Evolutionary conservation across 2,888 invertebrate genomes (phyloP).

Genomic region (Eretmocerus hayati): DNA sequence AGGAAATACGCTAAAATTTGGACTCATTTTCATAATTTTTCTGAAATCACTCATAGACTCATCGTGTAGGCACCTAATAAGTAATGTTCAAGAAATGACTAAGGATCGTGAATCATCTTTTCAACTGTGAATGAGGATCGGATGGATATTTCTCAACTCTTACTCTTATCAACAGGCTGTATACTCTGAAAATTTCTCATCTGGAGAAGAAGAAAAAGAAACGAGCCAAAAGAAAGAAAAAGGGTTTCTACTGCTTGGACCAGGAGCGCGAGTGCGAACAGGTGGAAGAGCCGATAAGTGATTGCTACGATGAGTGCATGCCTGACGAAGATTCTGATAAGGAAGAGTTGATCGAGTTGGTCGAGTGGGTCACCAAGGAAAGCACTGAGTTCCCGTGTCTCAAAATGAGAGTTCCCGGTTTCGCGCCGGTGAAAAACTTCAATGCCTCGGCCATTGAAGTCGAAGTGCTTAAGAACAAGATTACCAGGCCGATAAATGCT

Average conservation of each 20-base stretch:
- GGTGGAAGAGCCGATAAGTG: not conserved
- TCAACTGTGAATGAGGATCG: too few species aligned
- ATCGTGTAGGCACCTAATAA: too few species aligned
- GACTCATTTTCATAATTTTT: too few species aligned
- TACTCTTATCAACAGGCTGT: too few species aligned
- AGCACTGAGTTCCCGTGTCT: slow-evolving; percentile 15
- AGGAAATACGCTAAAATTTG: too few species aligned
- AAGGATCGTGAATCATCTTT: too few species aligned
- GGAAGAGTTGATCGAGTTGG: slow-evolving; percentile 29
- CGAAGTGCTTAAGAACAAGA: slow-evolving; percentile 34
- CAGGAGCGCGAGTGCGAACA: not conserved
- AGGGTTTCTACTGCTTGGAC: not conserved
- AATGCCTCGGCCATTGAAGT: slow-evolving; percentile 37
- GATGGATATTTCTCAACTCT: too few species aligned
- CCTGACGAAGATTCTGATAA: slow-evolving; percentile 8
- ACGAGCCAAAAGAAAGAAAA: slow-evolving; percentile 5
- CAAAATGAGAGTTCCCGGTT: slow-evolving; percentile 29
- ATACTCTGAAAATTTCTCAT: slow-evolving; percentile 34
- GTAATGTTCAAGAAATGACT: too few species aligned
- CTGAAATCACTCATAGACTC: too few species aligned
- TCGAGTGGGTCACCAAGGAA: slow-evolving; percentile 30
- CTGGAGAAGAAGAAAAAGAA: slow-evolving; percentile 27
- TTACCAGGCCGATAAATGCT: slow-evolving; percentile 30
- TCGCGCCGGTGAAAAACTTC: slow-evolving; percentile 29
- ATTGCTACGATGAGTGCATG: not conserved